Conservation (phyloP, 2,888 invertebrate species). For the Alcis repandata region DNA sequence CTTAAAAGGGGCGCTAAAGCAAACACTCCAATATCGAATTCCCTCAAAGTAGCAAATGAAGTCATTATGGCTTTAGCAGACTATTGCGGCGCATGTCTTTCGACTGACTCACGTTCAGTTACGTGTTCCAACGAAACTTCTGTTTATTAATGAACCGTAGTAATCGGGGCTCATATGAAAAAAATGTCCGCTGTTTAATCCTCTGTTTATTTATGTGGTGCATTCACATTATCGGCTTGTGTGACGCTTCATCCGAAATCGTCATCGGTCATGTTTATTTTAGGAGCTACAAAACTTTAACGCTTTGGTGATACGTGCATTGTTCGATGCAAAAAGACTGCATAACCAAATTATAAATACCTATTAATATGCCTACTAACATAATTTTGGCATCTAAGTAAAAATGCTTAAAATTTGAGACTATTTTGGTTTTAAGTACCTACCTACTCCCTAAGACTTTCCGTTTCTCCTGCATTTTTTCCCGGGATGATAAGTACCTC, state of each 20-base stretch:
- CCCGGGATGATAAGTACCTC: no score
- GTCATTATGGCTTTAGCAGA: conserved; percentile 34
- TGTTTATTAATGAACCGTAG: conserved; percentile 58
- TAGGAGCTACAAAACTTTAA: conserved; percentile 61
- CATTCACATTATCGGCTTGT: conserved; percentile 65
- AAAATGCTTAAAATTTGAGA: no score
- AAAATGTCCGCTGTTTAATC: conserved; percentile 65
- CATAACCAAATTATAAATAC: background rate
- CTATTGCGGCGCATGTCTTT: conserved; percentile 27
- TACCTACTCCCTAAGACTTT: no score
- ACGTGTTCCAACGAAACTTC: conserved; percentile 39
- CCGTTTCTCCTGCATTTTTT: no score
- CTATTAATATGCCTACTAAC: no score
- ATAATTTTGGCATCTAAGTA: no score
- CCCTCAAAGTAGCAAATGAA: conserved; percentile 41
- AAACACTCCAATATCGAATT: conserved; percentile 29
- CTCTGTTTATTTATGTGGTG: conserved; percentile 58
- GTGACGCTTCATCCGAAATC: conserved; percentile 75
- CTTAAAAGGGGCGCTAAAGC: conserved; percentile 4
- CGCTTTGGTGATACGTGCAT: conserved; percentile 32
- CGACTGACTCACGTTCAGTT: conserved; percentile 29
- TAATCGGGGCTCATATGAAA: conserved; percentile 62
- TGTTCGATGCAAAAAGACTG: conserved; percentile 34
- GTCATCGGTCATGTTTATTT: conserved; percentile 78
- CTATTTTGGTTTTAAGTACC: no score